Base-by-base conservation (phyloP, 2,888 invertebrate genomes). In the Zhengitettix transpicula region DNA sequence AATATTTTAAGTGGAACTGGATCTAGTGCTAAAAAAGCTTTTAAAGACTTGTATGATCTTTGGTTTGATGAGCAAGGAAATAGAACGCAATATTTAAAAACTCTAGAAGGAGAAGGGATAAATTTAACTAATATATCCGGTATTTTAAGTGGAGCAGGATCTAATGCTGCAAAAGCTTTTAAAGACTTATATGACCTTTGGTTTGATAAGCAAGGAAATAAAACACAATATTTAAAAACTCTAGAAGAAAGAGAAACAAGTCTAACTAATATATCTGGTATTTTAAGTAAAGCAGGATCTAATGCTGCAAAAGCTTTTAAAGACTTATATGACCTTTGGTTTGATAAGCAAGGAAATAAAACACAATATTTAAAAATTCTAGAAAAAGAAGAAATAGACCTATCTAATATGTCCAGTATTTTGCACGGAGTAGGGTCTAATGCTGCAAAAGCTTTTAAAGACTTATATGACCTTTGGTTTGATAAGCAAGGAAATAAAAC, bases 141-240 rank as follows among this genome's bases (percentile, higher is more conserved):
- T 47, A 47, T 47, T 47, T 15, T 47, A 8, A 2, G 8, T n/a
- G 47, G 47, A n/a, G 1, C 47, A n/a, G 47, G 47, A 47, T 47
- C 14, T 47, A 12, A 47, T 47, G 12, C 14, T 47, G 47, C 47
- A 47, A 47, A 47, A 47, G 47, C 15, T 47, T 47, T 47, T 8
- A 47, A 64, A 60, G 63, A 65, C 10, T 64, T 66, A 54, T 64
- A 66, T 60, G 60, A 64, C 53, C 53, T 63, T n/a, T 66, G 64
- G 63, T 64, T 66, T 57, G 62, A 62, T 53, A 58, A 8, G 8
- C 10, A 12, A 10, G 44, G 44, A 12, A 44, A 44, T 10, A 8
- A 47, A 47, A 47, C 47, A 12, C 47, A 47, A n/a, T 47, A n/a
- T 47, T 15, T 47, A 47, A 15, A 47, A 47, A 47, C 12, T 15